phyloP scores from a whole-genome alignment of 2,888 invertebrate genomes.

The Toxonevra muliebris region DNA sequence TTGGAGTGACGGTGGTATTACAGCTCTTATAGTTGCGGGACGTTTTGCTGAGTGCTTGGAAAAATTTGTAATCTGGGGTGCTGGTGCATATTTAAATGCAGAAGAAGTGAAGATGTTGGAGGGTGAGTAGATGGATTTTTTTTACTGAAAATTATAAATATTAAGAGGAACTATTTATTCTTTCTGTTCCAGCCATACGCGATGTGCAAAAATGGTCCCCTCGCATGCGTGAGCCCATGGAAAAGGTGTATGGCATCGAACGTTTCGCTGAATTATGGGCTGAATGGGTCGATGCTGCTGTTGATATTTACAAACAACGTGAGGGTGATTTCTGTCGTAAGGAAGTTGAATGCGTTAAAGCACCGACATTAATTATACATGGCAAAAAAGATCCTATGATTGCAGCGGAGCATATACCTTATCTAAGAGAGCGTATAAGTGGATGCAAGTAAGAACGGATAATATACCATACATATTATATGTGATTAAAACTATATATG shows the following conservation, averaged over 20 bases:
- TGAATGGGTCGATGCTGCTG: constrained; percentile 76
- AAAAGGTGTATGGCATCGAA: constrained; percentile 77
- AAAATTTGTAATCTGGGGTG: constrained; percentile 81
- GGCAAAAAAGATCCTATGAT: constrained; percentile 86
- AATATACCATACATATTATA: constrained; percentile 20
- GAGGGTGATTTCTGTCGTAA: constrained; percentile 79
- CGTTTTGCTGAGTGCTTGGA: constrained; percentile 73
- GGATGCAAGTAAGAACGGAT: constrained; percentile 31
- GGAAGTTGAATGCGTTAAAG: constrained; percentile 72
- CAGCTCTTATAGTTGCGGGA: constrained; percentile 80
- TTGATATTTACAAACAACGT: constrained; percentile 68
- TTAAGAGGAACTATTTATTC: neutral
- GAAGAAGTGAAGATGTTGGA: constrained; percentile 73
- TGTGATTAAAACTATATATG: constrained; percentile 6
- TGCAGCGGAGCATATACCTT: constrained; percentile 76
- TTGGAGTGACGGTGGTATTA: constrained; percentile 91
- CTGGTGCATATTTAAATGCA: constrained; percentile 77
- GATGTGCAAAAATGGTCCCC: constrained; percentile 83
- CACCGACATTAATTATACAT: constrained; percentile 83
- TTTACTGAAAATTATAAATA: neutral
- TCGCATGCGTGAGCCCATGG: constrained; percentile 77
- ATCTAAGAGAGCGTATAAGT: constrained; percentile 68
- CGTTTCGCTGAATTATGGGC: constrained; percentile 76
- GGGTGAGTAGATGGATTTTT: constrained; percentile 61
- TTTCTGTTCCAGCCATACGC: constrained; percentile 68